These are phyloP conservation scores for Siniperca scherzeri DNA, from an alignment of 2,797 vertebrate species.

Conservation along the genomic window DNA sequence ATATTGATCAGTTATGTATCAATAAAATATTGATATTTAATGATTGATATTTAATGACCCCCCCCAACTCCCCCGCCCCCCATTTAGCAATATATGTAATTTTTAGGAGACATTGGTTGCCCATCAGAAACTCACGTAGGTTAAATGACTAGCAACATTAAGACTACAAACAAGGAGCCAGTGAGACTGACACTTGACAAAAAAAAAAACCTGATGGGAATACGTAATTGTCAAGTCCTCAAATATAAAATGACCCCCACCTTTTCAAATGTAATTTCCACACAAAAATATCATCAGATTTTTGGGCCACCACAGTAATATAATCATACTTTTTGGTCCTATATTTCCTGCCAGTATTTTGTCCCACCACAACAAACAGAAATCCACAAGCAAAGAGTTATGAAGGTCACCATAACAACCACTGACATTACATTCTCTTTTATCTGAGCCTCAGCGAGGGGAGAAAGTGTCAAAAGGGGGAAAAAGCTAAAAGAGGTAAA, in stretches of 20 bases:
- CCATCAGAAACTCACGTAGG: neutral
- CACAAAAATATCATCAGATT: neutral
- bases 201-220: neutral
- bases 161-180: neutral
- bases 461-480: constrained; percentile 53
- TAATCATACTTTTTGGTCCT: neutral
- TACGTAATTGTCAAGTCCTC: neutral
- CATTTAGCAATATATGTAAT: no score
- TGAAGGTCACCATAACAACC: constrained; percentile 24
- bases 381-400: constrained; percentile 17
- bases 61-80: no score
- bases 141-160: neutral
- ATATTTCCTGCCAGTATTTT: constrained; percentile 14
- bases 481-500: constrained; percentile 62
- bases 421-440: constrained; percentile 21
- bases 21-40: no score
- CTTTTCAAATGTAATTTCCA: constrained; percentile 1
- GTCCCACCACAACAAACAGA: constrained; percentile 9
- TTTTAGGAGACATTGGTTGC: neutral
- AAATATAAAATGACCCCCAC: neutral
- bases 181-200: neutral
- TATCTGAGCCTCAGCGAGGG: constrained; percentile 22
- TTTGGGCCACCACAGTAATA: neutral
- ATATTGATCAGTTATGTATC: neutral
- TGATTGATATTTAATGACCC: no score